These are phyloP conservation scores for Arrhamphus sclerolepis DNA, from an alignment of 2,797 vertebrate species.

Conservation along the genomic window DNA sequence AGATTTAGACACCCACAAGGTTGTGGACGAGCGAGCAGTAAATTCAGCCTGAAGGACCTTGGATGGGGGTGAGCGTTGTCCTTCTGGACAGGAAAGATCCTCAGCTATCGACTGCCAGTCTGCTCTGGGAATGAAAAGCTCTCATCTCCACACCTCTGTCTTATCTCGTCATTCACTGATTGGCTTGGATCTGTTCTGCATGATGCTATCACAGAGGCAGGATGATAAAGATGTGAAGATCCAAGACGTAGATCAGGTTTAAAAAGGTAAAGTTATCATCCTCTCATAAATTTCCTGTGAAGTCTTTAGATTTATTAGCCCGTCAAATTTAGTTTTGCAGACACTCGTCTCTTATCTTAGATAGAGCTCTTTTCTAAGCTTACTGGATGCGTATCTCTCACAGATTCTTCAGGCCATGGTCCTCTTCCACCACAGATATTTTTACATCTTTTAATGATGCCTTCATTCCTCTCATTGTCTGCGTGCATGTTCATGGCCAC, in stretches of 20 bases:
- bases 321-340: not conserved
- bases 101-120: slow-evolving; percentile 29
- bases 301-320: not conserved
- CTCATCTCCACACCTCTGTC: not conserved
- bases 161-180: not conserved
- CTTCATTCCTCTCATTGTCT: too few species aligned
- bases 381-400: too few species aligned
- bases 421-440: too few species aligned
- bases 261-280: not conserved
- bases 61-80: slow-evolving; percentile 12
- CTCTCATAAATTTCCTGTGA: not conserved
- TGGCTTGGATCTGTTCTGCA: slow-evolving; percentile 1
- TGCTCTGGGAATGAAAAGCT: slow-evolving; percentile 13
- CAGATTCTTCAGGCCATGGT: too few species aligned
- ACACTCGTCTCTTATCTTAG: not conserved
- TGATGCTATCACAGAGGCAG: not conserved
- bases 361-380: too few species aligned
- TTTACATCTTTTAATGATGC: too few species aligned
- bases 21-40: slow-evolving; percentile 27
- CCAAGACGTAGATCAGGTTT: not conserved
- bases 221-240: not conserved
- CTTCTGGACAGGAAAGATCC: slow-evolving; percentile 31
- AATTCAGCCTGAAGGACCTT: slow-evolving; percentile 39
- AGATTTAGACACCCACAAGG: slow-evolving; percentile 35
- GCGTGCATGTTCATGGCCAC: too few species aligned